phyloP scores from a whole-genome alignment of 2,888 invertebrate genomes.

The Pseudococcus viburni region DNA sequence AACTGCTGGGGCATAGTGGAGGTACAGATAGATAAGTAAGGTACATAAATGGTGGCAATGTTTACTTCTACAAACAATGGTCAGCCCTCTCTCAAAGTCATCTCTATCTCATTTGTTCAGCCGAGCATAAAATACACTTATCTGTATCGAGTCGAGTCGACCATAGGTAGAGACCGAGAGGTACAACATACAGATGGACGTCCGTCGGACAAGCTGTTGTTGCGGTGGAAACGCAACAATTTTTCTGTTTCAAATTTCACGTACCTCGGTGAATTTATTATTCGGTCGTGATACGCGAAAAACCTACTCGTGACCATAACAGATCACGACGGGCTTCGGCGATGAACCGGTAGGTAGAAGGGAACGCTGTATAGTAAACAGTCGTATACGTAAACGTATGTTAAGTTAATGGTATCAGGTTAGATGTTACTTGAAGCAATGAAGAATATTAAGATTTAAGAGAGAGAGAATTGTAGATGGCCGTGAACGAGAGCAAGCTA shows the following conservation, averaged over 20 bases:
- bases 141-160: not conserved
- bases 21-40: no score
- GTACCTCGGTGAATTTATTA: slow-evolving; percentile 10
- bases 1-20: no score
- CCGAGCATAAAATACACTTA: not conserved
- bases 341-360: not conserved
- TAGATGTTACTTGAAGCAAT: slow-evolving; percentile 23
- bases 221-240: not conserved
- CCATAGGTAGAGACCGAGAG: not conserved
- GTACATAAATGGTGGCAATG: no score
- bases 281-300: slow-evolving; percentile 24
- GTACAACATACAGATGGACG: no score
- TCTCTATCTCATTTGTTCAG: slow-evolving; percentile 13
- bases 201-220: no score
- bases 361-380: not conserved
- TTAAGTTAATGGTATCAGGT: slow-evolving; percentile 32
- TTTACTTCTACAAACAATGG: no score
- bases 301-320: slow-evolving; percentile 47
- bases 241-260: slow-evolving; percentile 36
- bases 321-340: slow-evolving; percentile 9
- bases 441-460: slow-evolving; percentile 24
- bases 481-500: slow-evolving; percentile 14
- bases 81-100: not conserved
- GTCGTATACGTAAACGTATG: not conserved
- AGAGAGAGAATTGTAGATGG: slow-evolving; percentile 6